These are phyloP conservation scores for Pachyrhynchus sulphureomaculatus DNA, from an alignment of 1,140 invertebrate species.

Conservation along the genomic window DNA sequence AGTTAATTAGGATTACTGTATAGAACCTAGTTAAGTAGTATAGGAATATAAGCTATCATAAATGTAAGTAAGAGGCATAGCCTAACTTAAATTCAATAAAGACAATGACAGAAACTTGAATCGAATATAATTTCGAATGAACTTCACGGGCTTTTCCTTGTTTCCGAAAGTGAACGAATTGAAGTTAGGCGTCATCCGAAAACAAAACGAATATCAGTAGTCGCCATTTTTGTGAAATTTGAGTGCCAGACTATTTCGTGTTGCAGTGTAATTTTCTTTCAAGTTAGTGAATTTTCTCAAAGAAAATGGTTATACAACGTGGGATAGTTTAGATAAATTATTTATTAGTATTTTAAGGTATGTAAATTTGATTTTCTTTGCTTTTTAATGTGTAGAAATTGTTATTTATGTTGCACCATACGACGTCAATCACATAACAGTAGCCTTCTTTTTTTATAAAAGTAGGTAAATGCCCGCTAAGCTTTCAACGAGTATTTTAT, in stretches of 20 bases:
- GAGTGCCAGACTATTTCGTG: not conserved
- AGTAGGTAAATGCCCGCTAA: too few species aligned
- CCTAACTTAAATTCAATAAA: too few species aligned
- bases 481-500: not conserved
- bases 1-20: too few species aligned
- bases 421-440: slow-evolving; percentile 1
- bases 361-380: not conserved
- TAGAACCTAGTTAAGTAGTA: too few species aligned
- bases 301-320: not conserved
- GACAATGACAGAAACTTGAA: too few species aligned
- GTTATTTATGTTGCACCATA: not conserved
- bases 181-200: not conserved
- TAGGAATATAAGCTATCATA: too few species aligned
- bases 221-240: slow-evolving; percentile 2
- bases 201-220: not conserved
- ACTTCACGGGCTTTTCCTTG: too few species aligned
- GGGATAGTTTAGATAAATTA: not conserved
- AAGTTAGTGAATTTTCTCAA: not conserved
- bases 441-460: not conserved
- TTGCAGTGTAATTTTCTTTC: not conserved
- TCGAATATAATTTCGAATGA: too few species aligned
- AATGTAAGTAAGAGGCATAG: too few species aligned
- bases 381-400: not conserved
- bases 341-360: slow-evolving; percentile 2
- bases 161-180: not conserved